Percentiles rank a stretch among this genome's conserved stretches.
These are phyloP conservation scores for Engystomops pustulosus DNA, from an alignment of 2,113 vertebrate genomes.

Conservation along the genomic window DNA sequence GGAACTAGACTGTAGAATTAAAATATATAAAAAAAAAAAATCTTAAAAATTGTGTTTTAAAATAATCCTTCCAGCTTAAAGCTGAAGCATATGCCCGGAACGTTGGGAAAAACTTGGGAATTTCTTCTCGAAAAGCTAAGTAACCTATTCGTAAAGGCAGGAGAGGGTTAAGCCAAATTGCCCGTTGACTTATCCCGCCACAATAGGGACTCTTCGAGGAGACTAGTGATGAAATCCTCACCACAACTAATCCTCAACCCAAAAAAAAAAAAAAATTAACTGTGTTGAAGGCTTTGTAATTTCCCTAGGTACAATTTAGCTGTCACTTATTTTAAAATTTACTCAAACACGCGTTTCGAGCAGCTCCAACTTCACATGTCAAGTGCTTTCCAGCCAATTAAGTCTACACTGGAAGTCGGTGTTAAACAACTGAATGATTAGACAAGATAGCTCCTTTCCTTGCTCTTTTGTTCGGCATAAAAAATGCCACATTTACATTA, in stretches of 20 bases:
- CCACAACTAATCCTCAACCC: conserved; percentile 84
- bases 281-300: conserved; percentile 99
- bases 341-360: conserved; percentile 90
- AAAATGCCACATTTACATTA: conserved; percentile 91
- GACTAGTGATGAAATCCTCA: conserved; percentile 85
- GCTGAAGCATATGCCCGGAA: conserved; percentile 70
- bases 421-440: conserved; percentile 99
- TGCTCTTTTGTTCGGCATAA: conserved; percentile 92
- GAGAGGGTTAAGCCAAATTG: neutral
- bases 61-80: conserved; percentile 66
- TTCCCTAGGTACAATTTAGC: conserved; percentile 99
- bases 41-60: no score
- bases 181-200: neutral
- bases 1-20: conserved; percentile 53
- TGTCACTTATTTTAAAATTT: conserved; percentile 99
- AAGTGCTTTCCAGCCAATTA: conserved; percentile 99
- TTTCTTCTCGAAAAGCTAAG: conserved; percentile 65
- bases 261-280: conserved; percentile 83
- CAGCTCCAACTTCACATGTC: conserved; percentile 99
- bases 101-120: conserved; percentile 67
- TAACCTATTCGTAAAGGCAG: conserved; percentile 34
- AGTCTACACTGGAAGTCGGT: conserved; percentile 91
- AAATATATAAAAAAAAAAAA: conserved; percentile 56
- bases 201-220: conserved; percentile 83
- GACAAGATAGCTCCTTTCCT: conserved; percentile 98